These are phyloP conservation scores for Lagodon rhomboides DNA, from an alignment of 2,797 vertebrate genomes.

Conservation along the genomic window DNA sequence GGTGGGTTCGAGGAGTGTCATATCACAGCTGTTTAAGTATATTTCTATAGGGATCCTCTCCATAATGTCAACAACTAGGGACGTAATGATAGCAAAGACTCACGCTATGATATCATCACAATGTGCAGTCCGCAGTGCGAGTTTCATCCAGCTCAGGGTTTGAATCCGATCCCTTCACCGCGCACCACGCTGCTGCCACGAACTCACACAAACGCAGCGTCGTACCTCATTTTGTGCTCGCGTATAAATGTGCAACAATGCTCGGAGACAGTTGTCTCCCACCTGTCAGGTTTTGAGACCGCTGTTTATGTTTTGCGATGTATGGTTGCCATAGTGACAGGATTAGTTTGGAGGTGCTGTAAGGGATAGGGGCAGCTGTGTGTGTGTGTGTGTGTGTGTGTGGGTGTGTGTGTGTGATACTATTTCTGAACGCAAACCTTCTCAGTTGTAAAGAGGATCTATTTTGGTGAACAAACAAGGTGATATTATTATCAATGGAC, in stretches of 20 bases:
- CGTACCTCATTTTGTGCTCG: not conserved
- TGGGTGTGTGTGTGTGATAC: slow-evolving; percentile 46
- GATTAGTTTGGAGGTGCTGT: slow-evolving; percentile 62
- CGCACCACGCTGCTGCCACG: not conserved
- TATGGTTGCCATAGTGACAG: slow-evolving; percentile 75
- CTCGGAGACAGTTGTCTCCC: slow-evolving; percentile 50
- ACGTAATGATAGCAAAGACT: too few species aligned
- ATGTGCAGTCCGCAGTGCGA: too few species aligned
- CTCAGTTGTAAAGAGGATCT: slow-evolving; percentile 58
- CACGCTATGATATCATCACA: too few species aligned
- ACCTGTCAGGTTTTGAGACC: slow-evolving; percentile 55
- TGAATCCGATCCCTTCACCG: not conserved
- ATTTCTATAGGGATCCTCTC: too few species aligned
- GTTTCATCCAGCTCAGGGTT: not conserved
- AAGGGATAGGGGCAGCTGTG: slow-evolving; percentile 64
- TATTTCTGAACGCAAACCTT: slow-evolving; percentile 63
- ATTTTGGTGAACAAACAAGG: slow-evolving; percentile 61
- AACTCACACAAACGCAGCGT: not conserved
- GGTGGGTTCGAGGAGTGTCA: too few species aligned
- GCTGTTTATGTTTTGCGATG: slow-evolving; percentile 76
- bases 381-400: slow-evolving; percentile 49
- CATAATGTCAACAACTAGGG: too few species aligned
- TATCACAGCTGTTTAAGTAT: too few species aligned
- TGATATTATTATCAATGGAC: slow-evolving; percentile 5
- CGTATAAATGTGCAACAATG: slow-evolving; percentile 32